Evolutionary conservation across 2,113 vertebrate genomes (phyloP), one percentile per base, ranked within the genome.

Genomic region (Ramphastos sulfuratus): DNA sequence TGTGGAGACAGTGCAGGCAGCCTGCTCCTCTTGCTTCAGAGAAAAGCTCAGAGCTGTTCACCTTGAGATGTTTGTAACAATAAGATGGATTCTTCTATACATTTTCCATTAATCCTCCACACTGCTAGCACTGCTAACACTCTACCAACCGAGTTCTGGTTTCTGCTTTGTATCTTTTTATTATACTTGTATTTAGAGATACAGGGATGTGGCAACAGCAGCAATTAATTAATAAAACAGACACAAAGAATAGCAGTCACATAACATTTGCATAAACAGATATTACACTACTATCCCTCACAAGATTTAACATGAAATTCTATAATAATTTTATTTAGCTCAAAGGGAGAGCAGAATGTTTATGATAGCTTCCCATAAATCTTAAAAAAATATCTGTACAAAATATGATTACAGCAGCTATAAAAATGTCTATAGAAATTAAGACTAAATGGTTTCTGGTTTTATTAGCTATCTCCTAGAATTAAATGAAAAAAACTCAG

Each of bases 211-310:
- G 60, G 24, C 23, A 93, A 79, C 3, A 74, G 35, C 21, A 82
- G 42, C 44, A 82, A 85, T 76, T 81, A 94, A 85, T 66, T 87
- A 90, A 74, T 37, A 82, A 88, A 64, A 17, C 8, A 86, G 82
- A 76, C 60, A 84, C 52, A 35, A 3, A 30, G 35, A 94, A 56
- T 27, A 81, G 15, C 27, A 78, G 48, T 71, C 50, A 46, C 11
- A 44, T 55, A 91, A 48, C 10, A 66, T 79, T 89, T 82, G 19
- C 72, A 76, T 50, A 78, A 88, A 54, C 35, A 87, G 39, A 35
- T 65, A 89, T 44, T 56, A 72, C 12, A 48, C 6, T 37, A 18
- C 19, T 82, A 65, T 27, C 13, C 15, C 52, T 79, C 63, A 64
- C 15, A 85, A 66, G 52, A 80, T 48, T 84, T 63, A 90, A 73